phyloP scores from a whole-genome alignment of 2,797 vertebrate species.

The Alauda arvensis region DNA sequence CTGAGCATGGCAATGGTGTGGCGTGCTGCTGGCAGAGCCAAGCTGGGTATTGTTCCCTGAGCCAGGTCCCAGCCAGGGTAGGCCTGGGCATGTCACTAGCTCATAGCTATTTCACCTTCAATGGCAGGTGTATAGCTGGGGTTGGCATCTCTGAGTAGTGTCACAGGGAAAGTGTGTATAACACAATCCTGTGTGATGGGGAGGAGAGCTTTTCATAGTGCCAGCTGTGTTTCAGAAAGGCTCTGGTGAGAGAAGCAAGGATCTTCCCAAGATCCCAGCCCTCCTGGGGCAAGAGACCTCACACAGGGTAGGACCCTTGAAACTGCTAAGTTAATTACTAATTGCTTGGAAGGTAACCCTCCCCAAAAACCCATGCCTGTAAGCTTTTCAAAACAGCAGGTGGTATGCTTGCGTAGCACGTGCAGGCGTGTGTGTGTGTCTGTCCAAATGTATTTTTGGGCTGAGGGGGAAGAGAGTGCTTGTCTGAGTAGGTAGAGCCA shows the following conservation, averaged over 20 bases:
- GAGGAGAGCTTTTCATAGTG: not conserved
- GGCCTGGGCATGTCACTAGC: not conserved
- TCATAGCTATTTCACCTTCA: not conserved
- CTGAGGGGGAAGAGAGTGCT: slow-evolving; percentile 18
- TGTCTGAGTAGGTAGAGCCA: slow-evolving; percentile 50
- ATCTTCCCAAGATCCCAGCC: not conserved
- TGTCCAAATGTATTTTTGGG: slow-evolving; percentile 45
- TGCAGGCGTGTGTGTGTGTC: slow-evolving; percentile 12
- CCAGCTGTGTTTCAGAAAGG: not conserved
- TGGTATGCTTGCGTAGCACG: not conserved
- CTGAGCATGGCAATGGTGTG: not conserved
- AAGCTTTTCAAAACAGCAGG: slow-evolving; percentile 20
- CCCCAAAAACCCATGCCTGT: not conserved
- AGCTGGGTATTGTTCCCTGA: not conserved
- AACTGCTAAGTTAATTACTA: not conserved
- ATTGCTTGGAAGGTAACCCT: not conserved
- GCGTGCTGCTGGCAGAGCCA: not conserved
- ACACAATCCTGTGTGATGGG: not conserved
- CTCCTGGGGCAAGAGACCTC: not conserved
- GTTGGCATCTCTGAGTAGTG: not conserved
- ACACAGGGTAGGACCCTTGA: not conserved
- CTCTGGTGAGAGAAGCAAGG: not conserved
- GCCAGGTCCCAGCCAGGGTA: not conserved
- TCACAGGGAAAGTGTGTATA: not conserved
- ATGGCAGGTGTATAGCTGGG: not conserved